These are phyloP conservation scores for Leptopilina drosophilae DNA, from an alignment of 2,888 invertebrate species.

Conservation along the genomic window DNA sequence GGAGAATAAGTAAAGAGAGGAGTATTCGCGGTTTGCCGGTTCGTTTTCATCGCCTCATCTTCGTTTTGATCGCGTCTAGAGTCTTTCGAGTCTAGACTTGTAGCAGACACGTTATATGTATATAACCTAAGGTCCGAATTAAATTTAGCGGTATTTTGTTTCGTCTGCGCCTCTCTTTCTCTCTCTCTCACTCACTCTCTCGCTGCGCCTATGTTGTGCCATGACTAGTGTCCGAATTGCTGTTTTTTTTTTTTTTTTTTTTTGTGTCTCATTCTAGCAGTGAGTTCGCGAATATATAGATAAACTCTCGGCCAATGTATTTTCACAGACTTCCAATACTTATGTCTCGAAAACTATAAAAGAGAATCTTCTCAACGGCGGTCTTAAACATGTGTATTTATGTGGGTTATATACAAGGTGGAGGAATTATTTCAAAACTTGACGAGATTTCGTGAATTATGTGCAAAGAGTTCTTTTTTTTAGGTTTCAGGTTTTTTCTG, in stretches of 20 bases:
- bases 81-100: constrained; percentile 67
- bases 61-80: constrained; percentile 49
- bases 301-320: constrained; percentile 18
- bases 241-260: neutral
- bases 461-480: too few species aligned
- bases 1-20: neutral
- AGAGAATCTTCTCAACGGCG: neutral
- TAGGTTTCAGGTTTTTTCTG: too few species aligned
- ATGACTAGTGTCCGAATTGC: neutral
- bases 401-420: constrained; percentile 3
- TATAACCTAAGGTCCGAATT: constrained; percentile 65
- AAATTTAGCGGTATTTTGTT: constrained; percentile 73
- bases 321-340: constrained; percentile 31
- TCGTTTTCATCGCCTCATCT: constrained; percentile 46
- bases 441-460: neutral
- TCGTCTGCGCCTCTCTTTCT: constrained; percentile 59
- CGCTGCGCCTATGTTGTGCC: too few species aligned
- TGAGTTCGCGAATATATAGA: constrained; percentile 32
- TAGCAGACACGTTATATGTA: constrained; percentile 67
- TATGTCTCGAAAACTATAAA: neutral
- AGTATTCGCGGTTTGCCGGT: constrained; percentile 2
- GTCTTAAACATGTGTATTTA: neutral
- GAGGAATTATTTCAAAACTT: neutral
- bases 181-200: neutral
- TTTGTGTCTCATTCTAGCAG: constrained; percentile 10